Conservation (phyloP, 1,140 invertebrate genomes). For the Diorhabda elongata region DNA sequence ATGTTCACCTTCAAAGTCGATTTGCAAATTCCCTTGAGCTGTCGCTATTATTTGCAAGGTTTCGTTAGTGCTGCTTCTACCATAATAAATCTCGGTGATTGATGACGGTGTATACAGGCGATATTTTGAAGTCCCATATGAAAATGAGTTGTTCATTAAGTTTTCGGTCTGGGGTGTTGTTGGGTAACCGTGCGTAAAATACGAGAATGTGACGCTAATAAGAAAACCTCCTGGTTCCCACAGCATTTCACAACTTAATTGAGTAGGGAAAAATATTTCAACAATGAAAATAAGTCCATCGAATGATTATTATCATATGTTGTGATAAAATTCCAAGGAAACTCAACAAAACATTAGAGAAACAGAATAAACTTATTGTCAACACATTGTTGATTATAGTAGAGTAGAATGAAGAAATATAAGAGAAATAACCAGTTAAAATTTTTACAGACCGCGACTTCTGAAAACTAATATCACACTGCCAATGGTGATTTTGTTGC, state of each 20-base stretch:
- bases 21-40: neutral
- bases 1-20: neutral
- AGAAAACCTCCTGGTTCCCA: neutral
- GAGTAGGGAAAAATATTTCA: neutral
- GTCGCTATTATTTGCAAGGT: neutral
- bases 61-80: neutral
- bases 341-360: no score
- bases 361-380: no score
- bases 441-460: no score
- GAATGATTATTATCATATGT: no score
- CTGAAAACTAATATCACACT: no score
- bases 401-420: no score
- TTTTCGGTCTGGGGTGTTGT: constrained; percentile 1
- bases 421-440: no score
- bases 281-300: neutral
- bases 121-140: constrained; percentile 2
- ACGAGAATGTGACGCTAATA: neutral
- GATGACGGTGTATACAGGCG: neutral
- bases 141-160: constrained; percentile 2
- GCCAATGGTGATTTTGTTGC: no score
- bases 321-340: no score
- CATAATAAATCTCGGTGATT: constrained; percentile 1
- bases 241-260: neutral
- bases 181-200: constrained; percentile 1
- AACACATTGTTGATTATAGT: no score